Conservation (phyloP, 2,797 vertebrate species). For the Galaxias olidus region DNA sequence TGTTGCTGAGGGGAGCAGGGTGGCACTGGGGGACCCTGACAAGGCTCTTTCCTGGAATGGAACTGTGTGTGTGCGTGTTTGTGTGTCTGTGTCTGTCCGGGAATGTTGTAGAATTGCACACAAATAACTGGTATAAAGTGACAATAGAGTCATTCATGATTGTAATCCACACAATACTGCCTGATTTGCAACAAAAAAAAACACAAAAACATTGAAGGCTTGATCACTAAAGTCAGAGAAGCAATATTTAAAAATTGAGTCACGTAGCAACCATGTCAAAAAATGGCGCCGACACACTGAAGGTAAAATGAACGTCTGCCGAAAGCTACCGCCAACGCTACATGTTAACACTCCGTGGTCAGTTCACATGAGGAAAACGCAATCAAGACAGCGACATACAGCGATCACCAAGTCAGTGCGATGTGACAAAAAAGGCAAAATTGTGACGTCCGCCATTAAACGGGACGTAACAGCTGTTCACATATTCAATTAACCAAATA, state of each 20-base stretch:
- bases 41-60: constrained; percentile 21
- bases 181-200: not conserved
- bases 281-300: no score
- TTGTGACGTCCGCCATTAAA: constrained; percentile 67
- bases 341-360: no score
- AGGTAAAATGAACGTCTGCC: no score
- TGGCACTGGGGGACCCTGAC: constrained; percentile 40
- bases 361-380: not conserved
- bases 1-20: constrained; percentile 34
- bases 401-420: constrained; percentile 34
- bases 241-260: no score
- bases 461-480: constrained; percentile 70
- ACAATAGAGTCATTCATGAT: no score
- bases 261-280: no score
- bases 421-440: constrained; percentile 60
- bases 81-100: constrained; percentile 24
- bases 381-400: not conserved
- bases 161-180: not conserved
- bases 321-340: no score
- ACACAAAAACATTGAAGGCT: no score
- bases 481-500: constrained; percentile 74
- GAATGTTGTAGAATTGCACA: not conserved
- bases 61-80: constrained; percentile 30
- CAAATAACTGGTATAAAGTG: not conserved
- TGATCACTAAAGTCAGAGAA: no score